Conservation (phyloP, 1,140 invertebrate species). For the Panulirus ornatus region DNA sequence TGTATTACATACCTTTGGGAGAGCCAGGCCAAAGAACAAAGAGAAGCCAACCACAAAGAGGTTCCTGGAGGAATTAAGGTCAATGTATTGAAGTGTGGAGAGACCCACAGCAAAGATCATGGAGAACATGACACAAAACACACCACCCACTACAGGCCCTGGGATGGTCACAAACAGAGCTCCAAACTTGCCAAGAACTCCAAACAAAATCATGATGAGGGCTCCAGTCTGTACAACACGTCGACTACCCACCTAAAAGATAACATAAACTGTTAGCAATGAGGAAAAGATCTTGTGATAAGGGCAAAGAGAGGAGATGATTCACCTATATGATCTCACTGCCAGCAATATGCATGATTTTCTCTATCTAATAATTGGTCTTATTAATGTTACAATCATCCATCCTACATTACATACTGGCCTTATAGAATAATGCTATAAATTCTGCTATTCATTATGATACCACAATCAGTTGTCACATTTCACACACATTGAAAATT, state of each 20-base stretch:
- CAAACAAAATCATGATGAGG: conserved; percentile 87
- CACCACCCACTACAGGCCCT: conserved; percentile 91
- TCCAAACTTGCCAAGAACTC: conserved; percentile 89
- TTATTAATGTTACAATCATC: no score
- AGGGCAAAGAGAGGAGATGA: no score
- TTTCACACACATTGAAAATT: no score
- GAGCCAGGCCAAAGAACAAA: conserved; percentile 42
- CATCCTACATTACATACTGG: no score
- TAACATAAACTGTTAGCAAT: no score
- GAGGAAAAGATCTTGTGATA: no score
- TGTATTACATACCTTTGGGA: conserved; percentile 36
- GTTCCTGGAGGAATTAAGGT: conserved; percentile 62
- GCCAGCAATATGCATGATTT: no score
- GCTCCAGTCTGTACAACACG: conserved; percentile 91
- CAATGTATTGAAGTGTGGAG: conserved; percentile 52
- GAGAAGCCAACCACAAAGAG: conserved; percentile 57
- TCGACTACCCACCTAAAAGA: conserved; percentile 87
- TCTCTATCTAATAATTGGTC: no score
- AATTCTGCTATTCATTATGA: no score
- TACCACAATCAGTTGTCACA: no score
- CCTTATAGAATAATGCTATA: no score
- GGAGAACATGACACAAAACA: conserved; percentile 92
- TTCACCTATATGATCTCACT: no score
- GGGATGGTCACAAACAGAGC: conserved; percentile 93
- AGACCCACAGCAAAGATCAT: conserved; percentile 86